Evolutionary conservation across 2,888 invertebrate genomes (phyloP).

Genomic region (Cyrtodaria siliqua): DNA sequence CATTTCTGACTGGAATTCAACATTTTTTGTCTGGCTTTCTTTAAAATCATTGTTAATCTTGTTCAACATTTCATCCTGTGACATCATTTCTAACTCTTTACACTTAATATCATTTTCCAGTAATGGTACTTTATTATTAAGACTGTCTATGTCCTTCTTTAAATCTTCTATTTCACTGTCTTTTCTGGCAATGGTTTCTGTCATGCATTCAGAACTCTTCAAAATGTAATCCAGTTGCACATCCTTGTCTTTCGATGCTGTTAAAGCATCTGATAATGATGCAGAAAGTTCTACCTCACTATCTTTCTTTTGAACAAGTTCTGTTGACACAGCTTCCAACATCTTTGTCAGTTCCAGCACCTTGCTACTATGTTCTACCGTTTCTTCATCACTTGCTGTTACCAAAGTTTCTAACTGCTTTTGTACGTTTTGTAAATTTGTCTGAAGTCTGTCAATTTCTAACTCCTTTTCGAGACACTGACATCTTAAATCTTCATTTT

Average conservation of each 20-base stretch:
- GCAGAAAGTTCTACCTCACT: too few relatives aligned
- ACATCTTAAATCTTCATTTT: too few relatives aligned
- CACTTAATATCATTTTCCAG: too few relatives aligned
- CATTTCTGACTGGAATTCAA: constrained; percentile 6
- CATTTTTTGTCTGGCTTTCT: not conserved
- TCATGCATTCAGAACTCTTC: constrained; percentile 42
- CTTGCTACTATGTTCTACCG: not conserved
- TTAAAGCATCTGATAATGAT: too few relatives aligned
- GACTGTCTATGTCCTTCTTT: not conserved
- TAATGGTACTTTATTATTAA: not conserved
- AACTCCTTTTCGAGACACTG: too few relatives aligned
- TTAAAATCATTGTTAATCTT: not conserved
- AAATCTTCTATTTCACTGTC: constrained; percentile 22
- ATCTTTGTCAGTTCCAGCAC: not conserved
- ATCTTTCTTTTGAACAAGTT: too few relatives aligned
- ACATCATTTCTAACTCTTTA: too few relatives aligned
- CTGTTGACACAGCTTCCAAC: too few relatives aligned
- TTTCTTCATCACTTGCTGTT: not conserved
- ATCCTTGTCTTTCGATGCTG: constrained; percentile 16
- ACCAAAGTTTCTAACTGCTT: not conserved
- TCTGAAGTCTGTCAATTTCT: not conserved
- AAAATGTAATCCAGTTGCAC: constrained; percentile 45
- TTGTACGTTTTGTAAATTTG: not conserved
- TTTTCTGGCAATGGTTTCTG: constrained; percentile 30
- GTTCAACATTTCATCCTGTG: not conserved